Conservation (phyloP, 2,113 vertebrate genomes). For the Etheostoma cragini region DNA sequence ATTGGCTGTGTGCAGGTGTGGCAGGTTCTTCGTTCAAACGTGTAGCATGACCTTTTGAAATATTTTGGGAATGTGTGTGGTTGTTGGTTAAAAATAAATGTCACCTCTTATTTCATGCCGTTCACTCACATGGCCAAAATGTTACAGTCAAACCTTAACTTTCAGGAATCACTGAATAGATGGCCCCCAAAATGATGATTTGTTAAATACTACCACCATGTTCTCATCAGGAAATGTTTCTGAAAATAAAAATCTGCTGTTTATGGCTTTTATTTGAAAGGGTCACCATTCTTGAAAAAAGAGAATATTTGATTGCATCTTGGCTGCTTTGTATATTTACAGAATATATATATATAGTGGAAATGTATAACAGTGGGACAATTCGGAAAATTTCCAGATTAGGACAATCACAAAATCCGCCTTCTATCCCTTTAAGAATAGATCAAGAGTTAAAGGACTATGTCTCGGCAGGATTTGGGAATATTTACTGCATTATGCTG, state of each 20-base stretch:
- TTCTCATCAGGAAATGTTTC: not conserved
- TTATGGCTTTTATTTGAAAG: not conserved
- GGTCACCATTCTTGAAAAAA: not conserved
- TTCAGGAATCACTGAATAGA: not conserved
- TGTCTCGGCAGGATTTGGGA: no score
- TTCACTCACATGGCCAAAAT: not conserved
- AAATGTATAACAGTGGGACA: no score
- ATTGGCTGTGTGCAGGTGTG: conserved; percentile 26
- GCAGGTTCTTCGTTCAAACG: not conserved
- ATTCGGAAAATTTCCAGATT: no score
- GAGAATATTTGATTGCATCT: not conserved
- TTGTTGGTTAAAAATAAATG: conserved; percentile 13
- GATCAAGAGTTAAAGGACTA: no score
- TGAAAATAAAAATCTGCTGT: not conserved
- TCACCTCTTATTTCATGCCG: not conserved
- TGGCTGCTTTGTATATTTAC: not conserved
- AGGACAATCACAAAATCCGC: no score
- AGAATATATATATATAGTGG: no score
- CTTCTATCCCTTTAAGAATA: no score
- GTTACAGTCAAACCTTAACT: not conserved
- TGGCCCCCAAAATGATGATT: not conserved
- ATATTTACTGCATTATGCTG: no score
- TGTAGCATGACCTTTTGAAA: conserved; percentile 8
- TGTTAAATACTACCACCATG: not conserved
- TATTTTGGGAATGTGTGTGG: conserved; percentile 8